Conservation (phyloP, 1,140 invertebrate species). For the Plectrocnemia conspersa region DNA sequence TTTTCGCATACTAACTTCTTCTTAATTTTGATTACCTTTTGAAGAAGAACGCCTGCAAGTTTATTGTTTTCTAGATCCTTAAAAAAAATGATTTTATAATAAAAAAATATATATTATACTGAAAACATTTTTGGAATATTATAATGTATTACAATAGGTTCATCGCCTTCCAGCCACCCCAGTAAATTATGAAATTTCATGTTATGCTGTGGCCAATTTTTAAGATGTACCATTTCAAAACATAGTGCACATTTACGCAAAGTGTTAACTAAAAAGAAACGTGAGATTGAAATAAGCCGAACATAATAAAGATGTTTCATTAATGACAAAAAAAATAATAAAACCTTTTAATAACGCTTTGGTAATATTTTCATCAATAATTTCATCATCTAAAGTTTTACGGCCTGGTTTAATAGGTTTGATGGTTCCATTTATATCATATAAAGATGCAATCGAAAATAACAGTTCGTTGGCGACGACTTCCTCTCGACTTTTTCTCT, state of each 20-base stretch:
- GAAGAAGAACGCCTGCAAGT: constrained; percentile 39
- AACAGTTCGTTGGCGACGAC: too few relatives aligned
- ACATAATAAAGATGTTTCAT: background rate
- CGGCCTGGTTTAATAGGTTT: too few relatives aligned
- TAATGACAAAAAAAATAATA: background rate
- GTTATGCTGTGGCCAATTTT: constrained; percentile 47
- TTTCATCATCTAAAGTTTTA: too few relatives aligned
- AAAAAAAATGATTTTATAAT: constrained; percentile 27
- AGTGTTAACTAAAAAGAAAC: constrained; percentile 8
- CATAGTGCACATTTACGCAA: constrained; percentile 44
- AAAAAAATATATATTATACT: constrained; percentile 7
- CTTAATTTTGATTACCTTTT: constrained; percentile 37
- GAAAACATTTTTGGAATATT: constrained; percentile 12
- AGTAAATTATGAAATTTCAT: constrained; percentile 48
- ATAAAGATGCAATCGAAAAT: too few relatives aligned
- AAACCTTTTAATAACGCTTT: too few relatives aligned
- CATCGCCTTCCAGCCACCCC: constrained; percentile 46
- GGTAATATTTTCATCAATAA: too few relatives aligned
- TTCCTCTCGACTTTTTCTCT: too few relatives aligned
- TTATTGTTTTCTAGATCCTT: constrained; percentile 45
- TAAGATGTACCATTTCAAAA: constrained; percentile 37
- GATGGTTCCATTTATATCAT: too few relatives aligned
- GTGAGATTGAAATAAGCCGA: constrained; percentile 20
- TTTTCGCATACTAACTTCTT: constrained; percentile 53
- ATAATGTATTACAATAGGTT: constrained; percentile 38